These are phyloP conservation scores for Drosophila asahinai DNA, from an alignment of 1,140 invertebrate genomes.

Conservation along the genomic window DNA sequence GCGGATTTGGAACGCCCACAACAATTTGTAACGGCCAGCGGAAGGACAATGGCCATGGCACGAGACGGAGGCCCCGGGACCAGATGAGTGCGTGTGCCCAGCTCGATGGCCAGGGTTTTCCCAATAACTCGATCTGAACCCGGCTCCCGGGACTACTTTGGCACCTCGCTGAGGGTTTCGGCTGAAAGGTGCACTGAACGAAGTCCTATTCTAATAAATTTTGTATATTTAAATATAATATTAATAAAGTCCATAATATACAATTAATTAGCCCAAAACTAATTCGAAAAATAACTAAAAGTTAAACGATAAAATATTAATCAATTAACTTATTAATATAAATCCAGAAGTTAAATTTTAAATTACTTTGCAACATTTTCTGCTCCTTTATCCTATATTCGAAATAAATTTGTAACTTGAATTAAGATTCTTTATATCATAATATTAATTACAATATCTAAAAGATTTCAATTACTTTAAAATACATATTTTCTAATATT, in stretches of 20 bases:
- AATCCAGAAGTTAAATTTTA: too few relatives aligned
- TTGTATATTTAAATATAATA: background rate
- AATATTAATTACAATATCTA: background rate
- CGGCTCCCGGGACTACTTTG: slow-evolving; percentile 20
- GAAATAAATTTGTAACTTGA: background rate
- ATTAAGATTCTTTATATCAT: too few relatives aligned
- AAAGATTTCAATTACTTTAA: too few relatives aligned
- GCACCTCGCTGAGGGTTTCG: slow-evolving; percentile 60
- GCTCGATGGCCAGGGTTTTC: slow-evolving; percentile 8
- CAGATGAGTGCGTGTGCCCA: slow-evolving; percentile 46
- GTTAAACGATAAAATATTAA: background rate
- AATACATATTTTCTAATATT: background rate
- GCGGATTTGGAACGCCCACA: slow-evolving; percentile 84
- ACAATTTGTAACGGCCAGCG: slow-evolving; percentile 81
- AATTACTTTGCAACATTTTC: too few relatives aligned
- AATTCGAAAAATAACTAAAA: too few relatives aligned
- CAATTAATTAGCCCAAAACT: background rate
- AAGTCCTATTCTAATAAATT: background rate
- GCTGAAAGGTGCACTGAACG: slow-evolving; percentile 14
- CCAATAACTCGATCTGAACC: slow-evolving; percentile 12
- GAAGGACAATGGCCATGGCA: slow-evolving; percentile 29
- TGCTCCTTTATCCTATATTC: background rate
- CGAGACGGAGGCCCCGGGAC: slow-evolving; percentile 21
- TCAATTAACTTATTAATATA: too few relatives aligned
- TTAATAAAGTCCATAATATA: background rate